Percentiles rank a stretch among this genome's conserved stretches.
phyloP scores from a whole-genome alignment of 2,888 invertebrate genomes.

The Ellobium chinense region DNA sequence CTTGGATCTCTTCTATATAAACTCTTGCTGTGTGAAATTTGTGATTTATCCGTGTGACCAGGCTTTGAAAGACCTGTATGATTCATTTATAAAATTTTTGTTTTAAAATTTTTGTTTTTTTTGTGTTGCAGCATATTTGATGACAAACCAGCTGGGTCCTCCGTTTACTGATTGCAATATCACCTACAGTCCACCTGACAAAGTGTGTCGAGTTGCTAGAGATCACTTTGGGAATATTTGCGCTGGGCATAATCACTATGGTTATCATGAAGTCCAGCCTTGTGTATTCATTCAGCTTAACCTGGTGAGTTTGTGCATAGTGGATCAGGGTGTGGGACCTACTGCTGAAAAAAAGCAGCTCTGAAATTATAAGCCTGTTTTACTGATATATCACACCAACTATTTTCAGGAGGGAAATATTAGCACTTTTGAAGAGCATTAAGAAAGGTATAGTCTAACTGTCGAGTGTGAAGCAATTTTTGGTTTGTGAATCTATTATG shows the following conservation, averaged over 20 bases:
- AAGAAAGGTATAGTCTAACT: too few relatives aligned
- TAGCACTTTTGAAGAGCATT: too few relatives aligned
- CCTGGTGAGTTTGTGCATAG: too few relatives aligned
- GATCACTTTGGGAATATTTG: conserved; percentile 40
- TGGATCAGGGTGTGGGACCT: too few relatives aligned
- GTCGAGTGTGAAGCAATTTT: too few relatives aligned
- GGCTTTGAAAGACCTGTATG: not conserved
- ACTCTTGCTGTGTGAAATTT: not conserved
- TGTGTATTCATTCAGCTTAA: conserved; percentile 46
- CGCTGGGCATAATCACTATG: conserved; percentile 19
- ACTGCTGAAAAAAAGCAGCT: too few relatives aligned
- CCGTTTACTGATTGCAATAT: conserved; percentile 38
- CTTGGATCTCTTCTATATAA: too few relatives aligned
- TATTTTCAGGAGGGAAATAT: too few relatives aligned
- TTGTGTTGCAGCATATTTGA: not conserved
- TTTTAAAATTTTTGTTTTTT: not conserved
- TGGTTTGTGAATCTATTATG: too few relatives aligned
- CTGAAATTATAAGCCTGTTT: too few relatives aligned
- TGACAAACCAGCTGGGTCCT: not conserved
- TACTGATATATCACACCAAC: too few relatives aligned
- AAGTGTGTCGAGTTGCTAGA: conserved; percentile 28
- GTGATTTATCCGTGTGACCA: not conserved
- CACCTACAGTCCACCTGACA: conserved; percentile 38
- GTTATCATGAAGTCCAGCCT: conserved; percentile 40
- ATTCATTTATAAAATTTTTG: not conserved